Conservation (phyloP, 2,888 invertebrate genomes). For the Thera obeliscata region DNA sequence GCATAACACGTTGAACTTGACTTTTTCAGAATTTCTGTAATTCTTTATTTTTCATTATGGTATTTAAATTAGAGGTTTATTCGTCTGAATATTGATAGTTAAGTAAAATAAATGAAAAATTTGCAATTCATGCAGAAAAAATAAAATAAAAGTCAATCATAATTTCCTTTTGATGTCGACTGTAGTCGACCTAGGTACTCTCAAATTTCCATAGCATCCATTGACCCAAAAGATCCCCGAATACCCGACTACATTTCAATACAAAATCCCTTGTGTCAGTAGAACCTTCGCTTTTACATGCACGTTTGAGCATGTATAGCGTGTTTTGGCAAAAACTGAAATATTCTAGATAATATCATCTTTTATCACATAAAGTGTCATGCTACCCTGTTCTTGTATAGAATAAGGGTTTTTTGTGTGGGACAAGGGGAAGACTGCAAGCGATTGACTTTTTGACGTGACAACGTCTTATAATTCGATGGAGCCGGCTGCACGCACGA, state of each 20-base stretch:
- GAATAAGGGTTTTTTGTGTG: slow-evolving; percentile 45
- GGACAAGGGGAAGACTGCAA: slow-evolving; percentile 31
- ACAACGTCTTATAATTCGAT: too few species aligned
- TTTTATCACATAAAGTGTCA: slow-evolving; percentile 65
- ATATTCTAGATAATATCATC: slow-evolving; percentile 56
- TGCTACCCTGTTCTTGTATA: slow-evolving; percentile 48
- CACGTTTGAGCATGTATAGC: slow-evolving; percentile 46
- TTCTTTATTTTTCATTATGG: too few species aligned
- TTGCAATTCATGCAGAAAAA: too few species aligned
- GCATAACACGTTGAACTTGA: too few species aligned
- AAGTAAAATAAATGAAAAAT: too few species aligned
- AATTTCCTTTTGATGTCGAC: too few species aligned
- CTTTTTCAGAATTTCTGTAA: too few species aligned
- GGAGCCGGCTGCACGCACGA: too few species aligned
- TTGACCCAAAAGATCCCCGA: slow-evolving; percentile 40
- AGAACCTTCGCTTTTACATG: slow-evolving; percentile 47
- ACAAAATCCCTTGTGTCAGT: slow-evolving; percentile 44
- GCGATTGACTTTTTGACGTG: slow-evolving; percentile 3
- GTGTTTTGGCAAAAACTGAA: slow-evolving; percentile 54
- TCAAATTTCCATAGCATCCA: slow-evolving; percentile 39
- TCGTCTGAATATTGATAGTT: too few species aligned
- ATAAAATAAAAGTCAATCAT: too few species aligned
- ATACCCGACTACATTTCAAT: slow-evolving; percentile 43
- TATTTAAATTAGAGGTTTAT: too few species aligned
- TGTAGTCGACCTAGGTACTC: not conserved